Evolutionary conservation across 2,113 vertebrate species (phyloP).

Genomic region (Myotis davidii): DNA sequence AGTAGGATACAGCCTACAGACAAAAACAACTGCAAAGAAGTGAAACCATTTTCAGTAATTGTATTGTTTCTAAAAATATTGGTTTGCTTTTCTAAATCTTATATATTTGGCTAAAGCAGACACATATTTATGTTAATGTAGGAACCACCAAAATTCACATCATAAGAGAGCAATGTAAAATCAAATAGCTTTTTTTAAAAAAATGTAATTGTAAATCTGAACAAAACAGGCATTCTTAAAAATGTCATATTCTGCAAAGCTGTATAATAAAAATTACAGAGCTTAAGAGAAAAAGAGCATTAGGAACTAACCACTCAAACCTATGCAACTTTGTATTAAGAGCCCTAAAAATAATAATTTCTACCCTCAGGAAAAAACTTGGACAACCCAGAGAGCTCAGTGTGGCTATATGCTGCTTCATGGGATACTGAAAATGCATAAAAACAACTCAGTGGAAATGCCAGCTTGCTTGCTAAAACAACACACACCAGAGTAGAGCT

Average conservation of each 20-base stretch:
- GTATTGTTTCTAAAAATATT: not conserved
- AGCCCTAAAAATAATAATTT: not conserved
- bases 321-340: not conserved
- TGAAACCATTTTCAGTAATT: constrained; percentile 12
- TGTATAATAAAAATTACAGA: constrained; percentile 52
- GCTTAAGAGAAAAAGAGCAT: constrained; percentile 18
- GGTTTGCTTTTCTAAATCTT: constrained; percentile 11
- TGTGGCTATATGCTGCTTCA: not conserved
- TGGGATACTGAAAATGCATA: not conserved
- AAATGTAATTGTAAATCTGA: not conserved
- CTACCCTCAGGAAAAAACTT: not conserved
- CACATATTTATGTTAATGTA: not conserved
- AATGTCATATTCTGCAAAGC: constrained; percentile 21
- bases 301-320: constrained; percentile 28
- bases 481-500: not conserved
- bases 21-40: constrained; percentile 26
- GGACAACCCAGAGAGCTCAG: not conserved
- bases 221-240: not conserved
- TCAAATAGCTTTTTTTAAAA: not conserved
- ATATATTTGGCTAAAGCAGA: constrained; percentile 36
- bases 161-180: constrained; percentile 19
- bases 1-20: not conserved
- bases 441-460: not conserved
- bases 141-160: constrained; percentile 14
- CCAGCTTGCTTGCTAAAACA: not conserved